Evolutionary conservation across 2,888 invertebrate genomes (phyloP).

Genomic region (Steinernema hermaphroditum): DNA sequence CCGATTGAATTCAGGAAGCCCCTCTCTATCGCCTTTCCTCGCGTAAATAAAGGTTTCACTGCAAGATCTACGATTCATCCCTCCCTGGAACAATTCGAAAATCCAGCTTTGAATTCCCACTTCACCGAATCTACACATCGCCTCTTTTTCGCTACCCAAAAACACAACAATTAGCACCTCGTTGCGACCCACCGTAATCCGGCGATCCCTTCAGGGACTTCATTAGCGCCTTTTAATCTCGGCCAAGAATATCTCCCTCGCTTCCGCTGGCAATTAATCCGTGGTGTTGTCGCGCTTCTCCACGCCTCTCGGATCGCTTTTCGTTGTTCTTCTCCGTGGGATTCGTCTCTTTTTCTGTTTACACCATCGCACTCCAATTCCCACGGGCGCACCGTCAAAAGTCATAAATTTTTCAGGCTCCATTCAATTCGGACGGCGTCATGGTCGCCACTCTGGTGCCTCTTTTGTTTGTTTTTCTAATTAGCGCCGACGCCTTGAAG

Average conservation of each 20-base stretch:
- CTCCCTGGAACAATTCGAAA: too few species aligned
- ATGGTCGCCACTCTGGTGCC: constrained; percentile 15
- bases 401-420: constrained; percentile 21
- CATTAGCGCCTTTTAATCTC: neutral
- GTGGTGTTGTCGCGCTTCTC: neutral
- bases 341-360: constrained; percentile 25
- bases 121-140: too few species aligned
- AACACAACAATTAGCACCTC: too few species aligned
- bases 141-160: too few species aligned
- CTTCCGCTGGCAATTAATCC: neutral
- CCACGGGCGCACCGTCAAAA: constrained; percentile 18
- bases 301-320: neutral
- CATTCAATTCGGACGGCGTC: constrained; percentile 11
- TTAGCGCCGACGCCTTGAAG: neutral
- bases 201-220: neutral
- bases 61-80: too few species aligned
- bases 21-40: too few species aligned
- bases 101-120: too few species aligned
- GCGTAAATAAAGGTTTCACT: too few species aligned
- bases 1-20: too few species aligned
- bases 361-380: constrained; percentile 8
- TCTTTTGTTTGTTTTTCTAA: too few species aligned
- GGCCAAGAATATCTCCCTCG: neutral
- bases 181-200: too few species aligned
- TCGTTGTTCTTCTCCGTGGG: neutral